Percentiles rank a stretch among this genome's conserved stretches.
Evolutionary conservation across 2,113 vertebrate species (phyloP).

Genomic region (Leptocoma aspasia): DNA sequence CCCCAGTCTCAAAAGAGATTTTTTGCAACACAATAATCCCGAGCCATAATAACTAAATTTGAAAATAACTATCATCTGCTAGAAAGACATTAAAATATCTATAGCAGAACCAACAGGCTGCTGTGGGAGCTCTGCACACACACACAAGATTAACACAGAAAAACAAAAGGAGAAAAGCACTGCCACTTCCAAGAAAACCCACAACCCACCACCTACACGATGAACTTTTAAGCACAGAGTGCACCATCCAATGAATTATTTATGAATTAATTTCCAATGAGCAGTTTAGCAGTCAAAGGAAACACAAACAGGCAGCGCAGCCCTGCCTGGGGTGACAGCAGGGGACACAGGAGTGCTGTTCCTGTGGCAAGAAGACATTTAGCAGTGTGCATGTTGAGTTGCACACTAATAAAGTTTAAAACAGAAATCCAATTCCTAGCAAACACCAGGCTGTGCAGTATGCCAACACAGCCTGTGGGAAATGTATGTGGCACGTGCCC

Average conservation of each 20-base stretch:
- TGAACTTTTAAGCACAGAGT: conserved; percentile 43
- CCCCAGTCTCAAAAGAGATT: neutral
- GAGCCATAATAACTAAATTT: neutral
- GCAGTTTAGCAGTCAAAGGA: conserved; percentile 40
- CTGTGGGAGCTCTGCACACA: neutral
- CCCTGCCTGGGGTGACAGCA: neutral
- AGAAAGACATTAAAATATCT: neutral
- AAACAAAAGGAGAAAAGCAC: neutral
- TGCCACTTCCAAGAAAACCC: conserved; percentile 21
- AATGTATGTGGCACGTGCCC: neutral
- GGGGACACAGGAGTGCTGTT: neutral
- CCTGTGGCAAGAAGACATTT: neutral
- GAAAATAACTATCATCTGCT: neutral
- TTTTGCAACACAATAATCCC: neutral
- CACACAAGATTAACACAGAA: neutral
- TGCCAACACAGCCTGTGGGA: neutral
- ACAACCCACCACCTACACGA: conserved; percentile 8
- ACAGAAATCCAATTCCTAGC: neutral
- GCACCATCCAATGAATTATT: conserved; percentile 46
- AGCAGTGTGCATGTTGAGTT: neutral
- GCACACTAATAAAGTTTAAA: neutral
- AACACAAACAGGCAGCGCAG: neutral
- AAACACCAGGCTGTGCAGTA: neutral
- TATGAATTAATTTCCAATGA: conserved; percentile 51
- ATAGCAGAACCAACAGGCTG: neutral